Evolutionary conservation across 2,113 vertebrate species (phyloP).

Genomic region (Macheiramphus alcinus): DNA sequence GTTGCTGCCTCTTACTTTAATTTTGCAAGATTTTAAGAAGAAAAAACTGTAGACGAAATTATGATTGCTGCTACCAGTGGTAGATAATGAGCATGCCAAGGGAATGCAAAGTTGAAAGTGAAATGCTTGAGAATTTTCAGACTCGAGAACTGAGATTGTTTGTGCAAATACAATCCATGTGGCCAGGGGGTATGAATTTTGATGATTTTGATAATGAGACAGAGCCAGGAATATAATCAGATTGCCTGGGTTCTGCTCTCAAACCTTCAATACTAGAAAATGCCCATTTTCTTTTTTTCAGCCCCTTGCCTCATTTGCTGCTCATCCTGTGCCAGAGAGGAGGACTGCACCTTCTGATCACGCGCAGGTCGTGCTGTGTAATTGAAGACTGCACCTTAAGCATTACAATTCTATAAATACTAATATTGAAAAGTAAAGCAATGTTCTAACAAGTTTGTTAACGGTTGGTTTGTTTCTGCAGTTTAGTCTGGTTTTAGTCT

Average conservation of each 20-base stretch:
- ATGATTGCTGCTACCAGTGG: background rate
- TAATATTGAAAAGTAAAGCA: background rate
- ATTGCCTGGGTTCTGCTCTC: background rate
- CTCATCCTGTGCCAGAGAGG: background rate
- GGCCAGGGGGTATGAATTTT: background rate
- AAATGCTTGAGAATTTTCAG: background rate
- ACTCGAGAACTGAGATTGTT: background rate
- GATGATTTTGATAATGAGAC: background rate
- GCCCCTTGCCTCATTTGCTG: background rate
- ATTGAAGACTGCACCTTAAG: background rate
- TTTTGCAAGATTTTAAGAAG: background rate
- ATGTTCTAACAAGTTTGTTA: background rate
- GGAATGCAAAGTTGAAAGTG: background rate
- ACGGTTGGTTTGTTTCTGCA: background rate
- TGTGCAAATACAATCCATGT: background rate
- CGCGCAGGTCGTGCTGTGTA: background rate
- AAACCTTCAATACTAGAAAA: background rate
- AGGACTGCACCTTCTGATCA: background rate
- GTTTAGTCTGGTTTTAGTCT: background rate
- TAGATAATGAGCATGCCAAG: background rate
- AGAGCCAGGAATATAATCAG: background rate
- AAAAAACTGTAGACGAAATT: background rate
- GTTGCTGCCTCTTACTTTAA: background rate
- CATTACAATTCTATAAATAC: background rate
- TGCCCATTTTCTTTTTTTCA: background rate